Evolutionary conservation across 2,113 vertebrate species (phyloP).

Genomic region (Sinosuthora webbiana): DNA sequence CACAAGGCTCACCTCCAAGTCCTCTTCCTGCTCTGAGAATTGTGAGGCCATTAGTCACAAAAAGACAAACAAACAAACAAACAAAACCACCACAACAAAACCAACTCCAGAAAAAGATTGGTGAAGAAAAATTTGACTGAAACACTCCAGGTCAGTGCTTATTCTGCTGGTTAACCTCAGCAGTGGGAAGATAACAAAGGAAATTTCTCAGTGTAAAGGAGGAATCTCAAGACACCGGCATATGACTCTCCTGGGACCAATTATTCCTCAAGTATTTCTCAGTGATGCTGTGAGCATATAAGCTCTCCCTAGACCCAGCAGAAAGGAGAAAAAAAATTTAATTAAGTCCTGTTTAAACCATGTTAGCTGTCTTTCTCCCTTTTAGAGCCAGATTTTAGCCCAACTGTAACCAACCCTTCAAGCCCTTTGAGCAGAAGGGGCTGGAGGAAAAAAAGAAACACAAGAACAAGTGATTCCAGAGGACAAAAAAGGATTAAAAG

Average conservation of each 20-base stretch:
- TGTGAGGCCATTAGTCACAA: background rate
- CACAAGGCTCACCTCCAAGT: background rate
- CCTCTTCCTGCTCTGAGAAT: background rate
- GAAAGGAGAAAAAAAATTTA: background rate
- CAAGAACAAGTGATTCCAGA: background rate
- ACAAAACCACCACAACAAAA: no score
- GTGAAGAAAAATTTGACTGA: background rate
- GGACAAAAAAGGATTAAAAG: background rate
- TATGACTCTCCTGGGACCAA: conserved; percentile 37
- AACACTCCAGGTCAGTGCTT: background rate
- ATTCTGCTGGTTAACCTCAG: background rate
- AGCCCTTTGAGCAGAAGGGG: background rate
- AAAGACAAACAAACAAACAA: background rate
- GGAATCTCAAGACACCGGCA: background rate
- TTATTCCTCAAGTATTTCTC: conserved; percentile 41
- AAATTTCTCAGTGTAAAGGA: background rate
- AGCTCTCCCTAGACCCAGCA: conserved; percentile 7
- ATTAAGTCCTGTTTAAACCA: conserved; percentile 4
- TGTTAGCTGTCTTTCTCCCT: background rate
- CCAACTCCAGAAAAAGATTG: background rate
- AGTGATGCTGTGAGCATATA: background rate
- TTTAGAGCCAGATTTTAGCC: background rate
- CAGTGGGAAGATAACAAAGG: background rate
- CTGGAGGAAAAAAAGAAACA: background rate
- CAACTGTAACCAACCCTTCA: background rate